phyloP scores from a whole-genome alignment of 2,797 vertebrate species.

The Trachurus trachurus region DNA sequence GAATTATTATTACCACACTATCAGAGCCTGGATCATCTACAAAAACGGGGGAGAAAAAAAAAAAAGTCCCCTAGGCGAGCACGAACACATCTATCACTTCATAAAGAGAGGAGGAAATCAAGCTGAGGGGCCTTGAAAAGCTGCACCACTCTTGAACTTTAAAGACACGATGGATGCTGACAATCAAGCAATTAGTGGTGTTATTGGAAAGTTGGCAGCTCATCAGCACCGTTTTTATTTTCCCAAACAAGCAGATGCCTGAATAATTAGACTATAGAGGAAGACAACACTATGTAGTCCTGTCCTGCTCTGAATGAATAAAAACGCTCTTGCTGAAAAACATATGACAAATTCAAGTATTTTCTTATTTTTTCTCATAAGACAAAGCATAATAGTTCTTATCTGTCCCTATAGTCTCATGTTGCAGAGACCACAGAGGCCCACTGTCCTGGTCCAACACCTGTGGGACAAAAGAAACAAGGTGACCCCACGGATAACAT shows the following conservation, averaged over 20 bases:
- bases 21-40: slow-evolving; percentile 23
- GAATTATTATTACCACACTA: slow-evolving; percentile 30
- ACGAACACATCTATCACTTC: slow-evolving; percentile 33
- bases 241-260: not conserved
- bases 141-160: slow-evolving; percentile 34
- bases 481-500: too few relatives aligned
- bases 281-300: not conserved
- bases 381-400: not conserved
- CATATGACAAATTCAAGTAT: not conserved
- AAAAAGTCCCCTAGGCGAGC: slow-evolving; percentile 26
- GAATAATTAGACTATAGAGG: not conserved
- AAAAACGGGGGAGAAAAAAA: not conserved
- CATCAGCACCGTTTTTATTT: not conserved
- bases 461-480: too few relatives aligned
- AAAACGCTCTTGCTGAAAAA: too few relatives aligned
- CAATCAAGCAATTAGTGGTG: slow-evolving; percentile 11
- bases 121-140: slow-evolving; percentile 24
- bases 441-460: too few relatives aligned
- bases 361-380: not conserved
- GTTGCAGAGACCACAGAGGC: not conserved
- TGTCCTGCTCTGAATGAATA: slow-evolving; percentile 3
- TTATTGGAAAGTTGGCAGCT: slow-evolving; percentile 27
- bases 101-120: slow-evolving; percentile 38
- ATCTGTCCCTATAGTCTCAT: not conserved
- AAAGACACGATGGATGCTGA: slow-evolving; percentile 1